Percentiles rank a stretch among this genome's conserved stretches.
phyloP scores from a whole-genome alignment of 2,888 invertebrate genomes.

The Drosophila histrio region DNA sequence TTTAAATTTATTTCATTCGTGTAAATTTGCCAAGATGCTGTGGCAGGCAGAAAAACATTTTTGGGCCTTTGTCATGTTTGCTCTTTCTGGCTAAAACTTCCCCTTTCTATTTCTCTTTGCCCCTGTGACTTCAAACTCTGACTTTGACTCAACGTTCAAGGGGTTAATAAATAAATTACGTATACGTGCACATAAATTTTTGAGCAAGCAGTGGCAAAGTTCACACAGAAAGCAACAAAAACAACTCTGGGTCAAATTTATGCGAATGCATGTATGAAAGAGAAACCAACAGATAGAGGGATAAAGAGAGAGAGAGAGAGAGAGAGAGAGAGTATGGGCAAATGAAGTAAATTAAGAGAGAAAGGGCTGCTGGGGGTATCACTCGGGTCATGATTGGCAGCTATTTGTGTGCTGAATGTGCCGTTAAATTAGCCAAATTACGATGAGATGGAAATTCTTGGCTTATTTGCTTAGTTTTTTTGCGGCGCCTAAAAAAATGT shows the following conservation, averaged over 20 bases:
- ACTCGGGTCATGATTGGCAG: slow-evolving; percentile 62
- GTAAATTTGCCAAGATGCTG: slow-evolving; percentile 71
- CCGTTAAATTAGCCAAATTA: slow-evolving; percentile 76
- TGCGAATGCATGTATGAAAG: slow-evolving; percentile 20
- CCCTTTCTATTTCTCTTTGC: background rate
- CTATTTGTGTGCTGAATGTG: slow-evolving; percentile 70
- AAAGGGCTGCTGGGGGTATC: background rate
- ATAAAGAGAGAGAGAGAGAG: too few species aligned
- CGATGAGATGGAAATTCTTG: slow-evolving; percentile 37
- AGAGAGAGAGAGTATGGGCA: background rate
- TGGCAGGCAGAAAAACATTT: slow-evolving; percentile 50
- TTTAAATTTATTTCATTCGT: slow-evolving; percentile 78
- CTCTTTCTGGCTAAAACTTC: slow-evolving; percentile 7
- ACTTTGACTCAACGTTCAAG: slow-evolving; percentile 54
- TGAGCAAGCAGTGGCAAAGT: slow-evolving; percentile 61
- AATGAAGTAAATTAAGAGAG: slow-evolving; percentile 41
- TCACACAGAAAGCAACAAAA: slow-evolving; percentile 51
- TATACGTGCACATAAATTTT: slow-evolving; percentile 80
- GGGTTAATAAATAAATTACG: slow-evolving; percentile 80
- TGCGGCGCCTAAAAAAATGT: slow-evolving; percentile 9
- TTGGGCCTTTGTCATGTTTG: slow-evolving; percentile 25
- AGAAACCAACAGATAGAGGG: background rate
- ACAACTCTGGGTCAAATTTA: slow-evolving; percentile 49
- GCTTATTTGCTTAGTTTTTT: slow-evolving; percentile 34
- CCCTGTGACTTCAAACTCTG: slow-evolving; percentile 2